These are phyloP conservation scores for Pungitius pungitius DNA, from an alignment of 2,113 vertebrate genomes.

Conservation along the genomic window DNA sequence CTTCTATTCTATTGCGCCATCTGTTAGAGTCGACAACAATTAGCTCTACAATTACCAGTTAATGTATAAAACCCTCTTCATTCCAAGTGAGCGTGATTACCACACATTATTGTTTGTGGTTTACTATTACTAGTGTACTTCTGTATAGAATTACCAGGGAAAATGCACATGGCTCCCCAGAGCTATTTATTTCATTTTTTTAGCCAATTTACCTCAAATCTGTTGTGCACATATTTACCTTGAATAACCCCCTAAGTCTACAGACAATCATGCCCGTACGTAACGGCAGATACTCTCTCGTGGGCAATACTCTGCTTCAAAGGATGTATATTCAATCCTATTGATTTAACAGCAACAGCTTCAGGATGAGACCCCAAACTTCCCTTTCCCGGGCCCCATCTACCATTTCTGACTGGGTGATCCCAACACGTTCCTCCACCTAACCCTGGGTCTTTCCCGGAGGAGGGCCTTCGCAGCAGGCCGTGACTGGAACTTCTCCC, in stretches of 20 bases:
- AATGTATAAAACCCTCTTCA: conserved; percentile 30
- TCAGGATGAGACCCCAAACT: too few relatives aligned
- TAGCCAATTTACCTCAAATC: neutral
- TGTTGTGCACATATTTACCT: neutral
- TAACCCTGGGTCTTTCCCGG: too few relatives aligned
- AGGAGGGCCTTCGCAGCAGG: too few relatives aligned
- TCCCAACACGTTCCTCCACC: too few relatives aligned
- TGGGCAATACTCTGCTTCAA: neutral
- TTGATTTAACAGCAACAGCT: too few relatives aligned
- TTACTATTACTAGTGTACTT: neutral
- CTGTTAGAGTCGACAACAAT: conserved; percentile 61
- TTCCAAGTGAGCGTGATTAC: conserved; percentile 14
- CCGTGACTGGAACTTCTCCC: too few relatives aligned
- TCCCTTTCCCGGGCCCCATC: too few relatives aligned
- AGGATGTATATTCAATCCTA: neutral
- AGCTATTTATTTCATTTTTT: neutral
- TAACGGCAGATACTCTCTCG: neutral
- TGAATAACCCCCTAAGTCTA: neutral
- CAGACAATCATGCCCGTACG: neutral
- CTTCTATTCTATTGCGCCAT: conserved; percentile 55
- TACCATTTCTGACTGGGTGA: too few relatives aligned
- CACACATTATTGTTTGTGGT: neutral
- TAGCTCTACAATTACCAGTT: conserved; percentile 46
- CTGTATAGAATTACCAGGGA: conserved; percentile 13
- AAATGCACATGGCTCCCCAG: neutral